Conservation (phyloP, 2,113 vertebrate genomes). For the Campylorhamphus procurvoides region DNA sequence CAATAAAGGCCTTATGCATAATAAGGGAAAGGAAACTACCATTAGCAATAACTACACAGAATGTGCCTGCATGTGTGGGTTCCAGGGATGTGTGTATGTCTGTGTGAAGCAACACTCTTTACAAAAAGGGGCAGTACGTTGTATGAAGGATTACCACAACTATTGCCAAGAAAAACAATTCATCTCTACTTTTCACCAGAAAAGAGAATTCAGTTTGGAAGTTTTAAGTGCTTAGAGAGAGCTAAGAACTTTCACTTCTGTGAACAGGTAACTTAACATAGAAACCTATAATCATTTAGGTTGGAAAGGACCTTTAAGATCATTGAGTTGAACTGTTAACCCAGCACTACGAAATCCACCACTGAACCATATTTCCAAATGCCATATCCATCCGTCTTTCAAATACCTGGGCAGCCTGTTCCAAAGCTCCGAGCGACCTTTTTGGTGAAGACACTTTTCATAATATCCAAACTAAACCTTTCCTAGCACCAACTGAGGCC, state of each 20-base stretch:
- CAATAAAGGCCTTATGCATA: neutral
- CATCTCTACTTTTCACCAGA: neutral
- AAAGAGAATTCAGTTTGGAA: neutral
- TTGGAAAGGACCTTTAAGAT: neutral
- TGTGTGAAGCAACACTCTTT: neutral
- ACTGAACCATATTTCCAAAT: neutral
- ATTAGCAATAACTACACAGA: neutral
- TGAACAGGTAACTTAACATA: neutral
- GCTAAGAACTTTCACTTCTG: neutral
- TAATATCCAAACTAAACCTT: neutral
- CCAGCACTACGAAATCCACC: neutral
- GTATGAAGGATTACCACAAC: neutral
- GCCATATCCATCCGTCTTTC: neutral
- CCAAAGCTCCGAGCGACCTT: neutral
- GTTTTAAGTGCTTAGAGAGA: neutral
- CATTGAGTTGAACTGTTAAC: too few species aligned
- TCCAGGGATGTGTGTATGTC: rapidly evolving
- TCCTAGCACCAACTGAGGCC: neutral
- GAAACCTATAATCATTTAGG: neutral
- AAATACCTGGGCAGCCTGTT: neutral
- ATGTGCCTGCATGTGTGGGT: neutral
- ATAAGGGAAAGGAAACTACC: neutral
- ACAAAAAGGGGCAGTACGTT: neutral
- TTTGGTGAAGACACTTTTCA: neutral
- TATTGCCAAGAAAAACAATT: neutral